A percentile compares a stretch with the other conserved stretches of the same genome.
Evolutionary conservation across 2,888 invertebrate species (phyloP).

Genomic region (Amphimallon solstitiale): DNA sequence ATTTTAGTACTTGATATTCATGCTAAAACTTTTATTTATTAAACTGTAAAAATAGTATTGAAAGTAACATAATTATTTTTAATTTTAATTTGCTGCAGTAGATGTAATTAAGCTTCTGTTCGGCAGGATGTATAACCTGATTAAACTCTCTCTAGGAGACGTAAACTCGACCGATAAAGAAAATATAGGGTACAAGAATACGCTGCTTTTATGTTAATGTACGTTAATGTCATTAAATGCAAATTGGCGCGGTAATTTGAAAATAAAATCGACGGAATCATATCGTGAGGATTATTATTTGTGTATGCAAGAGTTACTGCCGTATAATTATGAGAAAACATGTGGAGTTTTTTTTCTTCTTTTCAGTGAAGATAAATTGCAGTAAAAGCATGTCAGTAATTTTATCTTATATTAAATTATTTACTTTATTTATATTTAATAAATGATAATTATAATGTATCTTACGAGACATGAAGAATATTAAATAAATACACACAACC

Average conservation of each 20-base stretch:
- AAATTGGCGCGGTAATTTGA: slow-evolving; percentile 40
- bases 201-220: slow-evolving; percentile 46
- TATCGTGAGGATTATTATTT: slow-evolving; percentile 35
- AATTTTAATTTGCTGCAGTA: too few species aligned
- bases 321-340: slow-evolving; percentile 8
- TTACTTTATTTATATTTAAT: slow-evolving; percentile 29
- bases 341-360: neutral
- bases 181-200: slow-evolving; percentile 34
- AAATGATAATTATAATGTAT: slow-evolving; percentile 2
- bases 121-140: too few species aligned
- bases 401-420: slow-evolving; percentile 3
- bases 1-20: too few species aligned
- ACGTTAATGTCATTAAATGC: slow-evolving; percentile 46
- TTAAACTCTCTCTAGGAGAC: neutral
- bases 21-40: too few species aligned
- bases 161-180: slow-evolving; percentile 1
- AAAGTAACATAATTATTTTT: too few species aligned
- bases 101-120: too few species aligned
- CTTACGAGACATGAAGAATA: neutral
- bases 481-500: slow-evolving; percentile 1
- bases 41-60: too few species aligned
- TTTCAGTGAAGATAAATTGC: slow-evolving; percentile 1
- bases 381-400: neutral
- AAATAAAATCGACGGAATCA: slow-evolving; percentile 33
- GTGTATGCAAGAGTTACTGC: slow-evolving; percentile 5